A percentile compares a stretch with the other conserved stretches of the same genome.
These are phyloP conservation scores for Parochlus steinenii DNA, from an alignment of 2,888 invertebrate genomes.

Conservation along the genomic window DNA sequence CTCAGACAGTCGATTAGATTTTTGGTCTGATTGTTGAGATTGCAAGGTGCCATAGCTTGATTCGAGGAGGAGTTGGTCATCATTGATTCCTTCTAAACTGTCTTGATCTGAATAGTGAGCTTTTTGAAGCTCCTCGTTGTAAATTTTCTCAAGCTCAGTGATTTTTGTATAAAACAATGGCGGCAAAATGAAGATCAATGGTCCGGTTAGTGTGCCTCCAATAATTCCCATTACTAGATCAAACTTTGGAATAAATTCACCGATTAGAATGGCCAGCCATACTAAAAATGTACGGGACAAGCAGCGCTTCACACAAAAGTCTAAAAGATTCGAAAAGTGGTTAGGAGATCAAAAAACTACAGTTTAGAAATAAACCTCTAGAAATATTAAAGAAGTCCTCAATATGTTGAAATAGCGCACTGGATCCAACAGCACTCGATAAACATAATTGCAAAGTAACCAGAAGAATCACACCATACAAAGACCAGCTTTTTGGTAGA, in stretches of 20 bases:
- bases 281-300: constrained; percentile 52
- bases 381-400: constrained; percentile 60
- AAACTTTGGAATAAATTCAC: constrained; percentile 69
- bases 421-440: constrained; percentile 60
- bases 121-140: constrained; percentile 17
- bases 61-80: not conserved
- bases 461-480: constrained; percentile 52
- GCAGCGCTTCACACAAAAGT: constrained; percentile 56
- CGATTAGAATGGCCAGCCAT: constrained; percentile 53
- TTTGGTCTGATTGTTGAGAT: constrained; percentile 15
- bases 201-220: constrained; percentile 69
- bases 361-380: constrained; percentile 37
- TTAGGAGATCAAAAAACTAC: not conserved
- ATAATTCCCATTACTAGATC: constrained; percentile 74
- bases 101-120: too few species aligned
- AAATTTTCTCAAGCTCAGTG: constrained; percentile 32
- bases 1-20: constrained; percentile 16
- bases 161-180: constrained; percentile 64
- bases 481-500: constrained; percentile 42
- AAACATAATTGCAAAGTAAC: constrained; percentile 62
- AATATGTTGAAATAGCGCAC: constrained; percentile 65
- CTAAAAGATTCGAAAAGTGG: constrained; percentile 32
- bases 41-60: constrained; percentile 10
- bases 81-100: not conserved
- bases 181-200: constrained; percentile 70